Percentiles rank a stretch among this genome's conserved stretches.
Evolutionary conservation across 2,797 vertebrate species (phyloP).

Genomic region (Lepus oiostolus): DNA sequence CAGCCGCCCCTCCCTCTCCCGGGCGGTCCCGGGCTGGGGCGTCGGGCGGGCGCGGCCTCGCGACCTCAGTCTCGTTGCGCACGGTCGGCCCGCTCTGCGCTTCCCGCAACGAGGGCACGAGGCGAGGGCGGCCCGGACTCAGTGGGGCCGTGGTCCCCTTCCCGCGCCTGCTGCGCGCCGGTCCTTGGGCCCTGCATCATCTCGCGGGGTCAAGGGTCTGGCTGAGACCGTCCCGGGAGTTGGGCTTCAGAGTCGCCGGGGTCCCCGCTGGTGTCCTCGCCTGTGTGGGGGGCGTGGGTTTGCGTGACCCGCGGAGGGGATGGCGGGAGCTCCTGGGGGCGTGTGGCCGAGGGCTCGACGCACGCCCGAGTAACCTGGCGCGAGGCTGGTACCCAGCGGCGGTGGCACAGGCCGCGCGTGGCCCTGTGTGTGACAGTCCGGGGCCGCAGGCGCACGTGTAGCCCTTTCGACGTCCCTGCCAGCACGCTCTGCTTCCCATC

Average conservation of each 20-base stretch:
- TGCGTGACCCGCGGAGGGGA: not conserved
- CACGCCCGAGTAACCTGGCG: not conserved
- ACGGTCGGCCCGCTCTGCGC: not conserved
- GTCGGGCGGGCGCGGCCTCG: slow-evolving; percentile 83
- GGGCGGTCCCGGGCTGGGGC: slow-evolving; percentile 85
- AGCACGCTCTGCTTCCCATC: not conserved
- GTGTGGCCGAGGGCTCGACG: not conserved
- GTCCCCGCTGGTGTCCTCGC: not conserved
- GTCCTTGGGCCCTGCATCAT: not conserved
- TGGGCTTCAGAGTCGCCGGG: not conserved
- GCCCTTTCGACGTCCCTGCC: not conserved
- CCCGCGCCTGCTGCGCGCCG: not conserved
- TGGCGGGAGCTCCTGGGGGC: not conserved
- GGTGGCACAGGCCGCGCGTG: not conserved
- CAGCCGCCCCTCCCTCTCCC: slow-evolving; percentile 75
- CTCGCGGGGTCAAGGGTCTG: not conserved
- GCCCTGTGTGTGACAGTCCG: not conserved
- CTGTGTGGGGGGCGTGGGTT: not conserved
- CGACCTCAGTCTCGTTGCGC: not conserved
- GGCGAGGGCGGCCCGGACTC: not conserved
- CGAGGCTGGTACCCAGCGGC: not conserved
- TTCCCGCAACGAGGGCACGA: not conserved
- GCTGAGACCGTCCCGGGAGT: not conserved
- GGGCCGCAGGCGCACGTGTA: too few relatives aligned
- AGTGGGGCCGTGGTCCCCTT: not conserved